Evolutionary conservation across 2,797 vertebrate genomes (phyloP).

Genomic region (Peromyscus eremicus): DNA sequence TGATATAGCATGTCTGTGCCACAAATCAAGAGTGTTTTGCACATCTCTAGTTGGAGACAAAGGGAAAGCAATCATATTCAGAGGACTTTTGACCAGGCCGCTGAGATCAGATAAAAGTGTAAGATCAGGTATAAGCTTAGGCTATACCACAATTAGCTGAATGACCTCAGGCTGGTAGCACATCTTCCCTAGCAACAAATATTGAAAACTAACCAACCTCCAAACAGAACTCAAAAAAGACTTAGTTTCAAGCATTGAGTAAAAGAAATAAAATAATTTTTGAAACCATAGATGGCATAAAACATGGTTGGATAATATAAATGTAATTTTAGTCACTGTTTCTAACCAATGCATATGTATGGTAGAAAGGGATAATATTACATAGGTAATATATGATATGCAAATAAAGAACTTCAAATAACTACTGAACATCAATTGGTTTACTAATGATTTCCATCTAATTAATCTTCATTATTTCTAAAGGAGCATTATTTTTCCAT

Average conservation of each 20-base stretch:
- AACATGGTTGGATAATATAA: neutral
- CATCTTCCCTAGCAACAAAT: neutral
- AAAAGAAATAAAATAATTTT: neutral
- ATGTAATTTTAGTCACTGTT: neutral
- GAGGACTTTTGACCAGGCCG: neutral
- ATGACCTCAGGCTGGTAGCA: neutral
- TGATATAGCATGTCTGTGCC: neutral
- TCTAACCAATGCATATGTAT: neutral
- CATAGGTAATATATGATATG: neutral
- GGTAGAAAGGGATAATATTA: neutral
- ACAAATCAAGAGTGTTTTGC: neutral
- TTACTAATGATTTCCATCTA: neutral
- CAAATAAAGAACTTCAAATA: neutral
- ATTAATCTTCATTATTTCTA: neutral
- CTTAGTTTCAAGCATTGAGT: neutral
- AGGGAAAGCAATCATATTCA: neutral
- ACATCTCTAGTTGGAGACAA: neutral
- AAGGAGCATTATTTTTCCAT: neutral
- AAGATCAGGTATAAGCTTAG: neutral
- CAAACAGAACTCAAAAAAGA: neutral
- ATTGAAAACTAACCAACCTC: neutral
- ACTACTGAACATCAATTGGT: neutral
- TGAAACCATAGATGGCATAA: neutral
- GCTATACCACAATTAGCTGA: accelerated
- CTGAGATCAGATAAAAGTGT: neutral